Evolutionary conservation across 2,888 invertebrate species (phyloP), one percentile per base, ranked within the genome.

Genomic region (Oxystoma pomonae): DNA sequence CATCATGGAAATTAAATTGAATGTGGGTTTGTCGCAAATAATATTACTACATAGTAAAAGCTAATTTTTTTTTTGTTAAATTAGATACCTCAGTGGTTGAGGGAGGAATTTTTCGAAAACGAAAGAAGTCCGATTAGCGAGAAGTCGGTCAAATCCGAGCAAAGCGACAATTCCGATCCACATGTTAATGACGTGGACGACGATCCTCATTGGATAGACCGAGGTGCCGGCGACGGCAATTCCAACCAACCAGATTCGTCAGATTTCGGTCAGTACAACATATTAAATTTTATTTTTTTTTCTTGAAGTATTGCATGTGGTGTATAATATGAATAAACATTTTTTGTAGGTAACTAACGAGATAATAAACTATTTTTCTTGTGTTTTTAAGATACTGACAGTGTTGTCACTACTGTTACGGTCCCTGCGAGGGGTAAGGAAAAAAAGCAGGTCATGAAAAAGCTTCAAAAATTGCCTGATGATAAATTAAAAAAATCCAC

Each of bases 171-270:
- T 81, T 76, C 79, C 78, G 20, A 82, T 81, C 69, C 83, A 78
- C 57, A 84, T 78, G 78, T 80, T 76, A 58, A 83, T 79, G 68
- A 77, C 81, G 62, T 81, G 74, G 83, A 84, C 1, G 83, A 84
- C 1, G 83, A 83, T 64, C 79, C 87, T 20, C 88, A 90, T 69
- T 91, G 90, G 89, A 84, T 85, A 58, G 90, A 90, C 74, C 82
- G 91, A 19, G 91, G 90, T 1, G 87, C 89, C 2, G 91, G 87
- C 0, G 94, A 94, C 77, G 94, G 94, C 1, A 89, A 91, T 68
- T 93, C 93, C 16, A 90, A 90, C 78, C 92, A 91, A 76, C 92
- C 91, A 35, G 94, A 94, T 78, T 92, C 92, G 64, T 92, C 92
- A 65, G 92, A 92, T 78, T 92, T 92, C 76, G 90, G 90, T 86